Evolutionary conservation across 2,888 invertebrate genomes (phyloP).

Genomic region (Mellilla xanthometata): DNA sequence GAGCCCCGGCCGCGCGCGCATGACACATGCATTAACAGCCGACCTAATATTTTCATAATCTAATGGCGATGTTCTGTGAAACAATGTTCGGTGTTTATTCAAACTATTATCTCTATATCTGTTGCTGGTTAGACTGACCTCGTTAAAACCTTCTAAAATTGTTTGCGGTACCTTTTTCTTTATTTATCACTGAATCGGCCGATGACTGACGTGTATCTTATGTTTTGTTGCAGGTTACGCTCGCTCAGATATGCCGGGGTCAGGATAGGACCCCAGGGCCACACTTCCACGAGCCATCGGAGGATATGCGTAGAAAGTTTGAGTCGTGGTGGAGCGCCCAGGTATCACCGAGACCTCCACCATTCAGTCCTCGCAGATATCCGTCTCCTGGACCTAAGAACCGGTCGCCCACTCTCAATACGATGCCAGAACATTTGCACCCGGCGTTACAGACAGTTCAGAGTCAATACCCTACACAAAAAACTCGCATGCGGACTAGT

Average conservation of each 20-base stretch:
- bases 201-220: constrained; percentile 41
- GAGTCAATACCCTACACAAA: constrained; percentile 90
- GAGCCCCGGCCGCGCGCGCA: constrained; percentile 60
- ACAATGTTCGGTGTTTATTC: constrained; percentile 75
- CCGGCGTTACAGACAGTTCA: constrained; percentile 90
- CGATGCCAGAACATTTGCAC: constrained; percentile 83
- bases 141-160: constrained; percentile 77
- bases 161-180: constrained; percentile 62
- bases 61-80: constrained; percentile 82
- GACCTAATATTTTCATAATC: constrained; percentile 82
- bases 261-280: constrained; percentile 86
- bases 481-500: constrained; percentile 97
- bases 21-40: constrained; percentile 81
- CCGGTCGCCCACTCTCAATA: constrained; percentile 69
- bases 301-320: constrained; percentile 93
- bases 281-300: constrained; percentile 88
- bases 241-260: constrained; percentile 92
- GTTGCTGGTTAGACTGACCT: constrained; percentile 78
- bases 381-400: constrained; percentile 78
- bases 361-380: constrained; percentile 76
- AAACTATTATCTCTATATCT: constrained; percentile 75
- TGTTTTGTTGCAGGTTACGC: constrained; percentile 85
- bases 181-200: constrained; percentile 47
- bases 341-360: constrained; percentile 83
- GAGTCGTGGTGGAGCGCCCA: constrained; percentile 95